Conservation (phyloP, 2,797 vertebrate species). For the Paguma larvata region DNA sequence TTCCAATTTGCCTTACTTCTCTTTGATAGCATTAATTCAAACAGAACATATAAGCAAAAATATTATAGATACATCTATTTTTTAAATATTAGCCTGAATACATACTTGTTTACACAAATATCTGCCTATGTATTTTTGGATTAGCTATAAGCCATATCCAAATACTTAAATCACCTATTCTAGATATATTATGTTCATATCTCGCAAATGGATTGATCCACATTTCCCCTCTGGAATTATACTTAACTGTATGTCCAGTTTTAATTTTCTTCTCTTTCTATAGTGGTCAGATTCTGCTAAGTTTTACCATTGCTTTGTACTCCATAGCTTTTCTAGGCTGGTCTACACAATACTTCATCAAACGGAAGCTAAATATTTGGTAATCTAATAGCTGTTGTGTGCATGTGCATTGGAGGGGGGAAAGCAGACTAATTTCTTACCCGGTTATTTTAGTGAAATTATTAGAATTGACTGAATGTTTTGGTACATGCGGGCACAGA, state of each 20-base stretch:
- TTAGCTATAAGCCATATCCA: slow-evolving; percentile 45
- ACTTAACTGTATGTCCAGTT: not conserved
- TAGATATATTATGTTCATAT: not conserved
- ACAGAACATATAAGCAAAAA: slow-evolving; percentile 26
- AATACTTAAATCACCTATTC: slow-evolving; percentile 41
- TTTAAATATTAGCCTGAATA: slow-evolving; percentile 10
- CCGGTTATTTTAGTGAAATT: not conserved
- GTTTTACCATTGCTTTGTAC: not conserved
- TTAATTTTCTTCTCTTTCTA: slow-evolving; percentile 24
- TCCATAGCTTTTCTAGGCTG: slow-evolving; percentile 26
- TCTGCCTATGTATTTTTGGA: not conserved
- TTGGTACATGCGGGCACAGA: not conserved
- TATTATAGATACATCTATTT: not conserved
- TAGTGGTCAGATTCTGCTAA: not conserved
- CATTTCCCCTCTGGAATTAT: slow-evolving; percentile 2
- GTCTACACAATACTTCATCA: not conserved
- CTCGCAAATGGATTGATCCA: not conserved
- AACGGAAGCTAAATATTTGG: not conserved
- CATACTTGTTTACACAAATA: not conserved
- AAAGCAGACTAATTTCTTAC: not conserved
- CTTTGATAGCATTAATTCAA: slow-evolving; percentile 14
- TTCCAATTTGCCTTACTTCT: slow-evolving; percentile 38
- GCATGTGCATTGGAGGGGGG: not conserved
- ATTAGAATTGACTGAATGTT: not conserved
- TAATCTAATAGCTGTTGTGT: not conserved